Evolutionary conservation across 2,888 invertebrate species (phyloP), one percentile per base, ranked within the genome.

Genomic region (Apotomis turbidana): DNA sequence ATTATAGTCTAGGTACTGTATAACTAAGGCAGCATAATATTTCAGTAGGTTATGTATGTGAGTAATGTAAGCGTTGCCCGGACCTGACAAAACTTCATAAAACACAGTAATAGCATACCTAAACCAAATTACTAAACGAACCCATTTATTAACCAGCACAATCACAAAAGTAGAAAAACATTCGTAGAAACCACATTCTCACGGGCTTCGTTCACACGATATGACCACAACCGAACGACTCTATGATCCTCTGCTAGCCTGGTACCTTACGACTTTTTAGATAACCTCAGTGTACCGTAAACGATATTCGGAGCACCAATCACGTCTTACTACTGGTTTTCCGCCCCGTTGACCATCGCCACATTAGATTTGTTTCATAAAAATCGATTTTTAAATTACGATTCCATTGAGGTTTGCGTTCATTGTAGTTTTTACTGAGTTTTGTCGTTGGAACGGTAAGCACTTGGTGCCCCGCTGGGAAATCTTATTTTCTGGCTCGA

Each of bases 271-370:
- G 77, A 79, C 61, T 44, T 71, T 71, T 27, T 51, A 10, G 5
- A 27, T 9, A 61, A 46, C 5, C 38, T 57, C 61, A 41, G 36
- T 27, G n/a, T 57, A 46, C 41, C 44, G 44, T 62, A 68, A 60
- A 69, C 69, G 70, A 83, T 83, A 83, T 88, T 87, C 81, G 85
- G 85, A 46, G 85, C 80, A 80, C 80, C 77, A 79, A 81, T 80
- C 89, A 88, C 89, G 90, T 87, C 76, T 78, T 77, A 80, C 86
- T 85, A 80, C 87, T 86, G 91, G 91, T 90, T 90, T 87, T 83
- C 90, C 89, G 91, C 85, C 89, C 90, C 87, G 91, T 90, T 91
- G 90, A 73, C 77, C 77, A 73, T 68, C 46, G 78, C 74, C 76
- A 77, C 76, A 80, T 78, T 78, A 77, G 76, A 77, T 77, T 71